Conservation (phyloP, 2,797 vertebrate species). For the Spondyliosoma cantharus region DNA sequence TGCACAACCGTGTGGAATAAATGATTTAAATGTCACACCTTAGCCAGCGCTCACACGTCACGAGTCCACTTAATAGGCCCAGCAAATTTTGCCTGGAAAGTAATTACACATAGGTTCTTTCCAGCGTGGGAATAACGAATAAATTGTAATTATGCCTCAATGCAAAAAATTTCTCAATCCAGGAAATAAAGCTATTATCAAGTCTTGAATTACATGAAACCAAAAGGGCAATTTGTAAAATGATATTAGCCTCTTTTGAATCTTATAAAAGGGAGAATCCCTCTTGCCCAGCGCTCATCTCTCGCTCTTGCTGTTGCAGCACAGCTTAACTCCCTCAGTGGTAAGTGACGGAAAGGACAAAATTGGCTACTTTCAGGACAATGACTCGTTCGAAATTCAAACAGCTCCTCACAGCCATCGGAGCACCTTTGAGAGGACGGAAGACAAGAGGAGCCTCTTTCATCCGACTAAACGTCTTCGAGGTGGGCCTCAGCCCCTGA, state of each 20-base stretch:
- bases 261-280: slow-evolving; percentile 72
- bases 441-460: slow-evolving; percentile 72
- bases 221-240: slow-evolving; percentile 79
- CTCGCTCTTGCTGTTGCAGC: slow-evolving; percentile 52
- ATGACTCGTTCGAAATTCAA: slow-evolving; percentile 82
- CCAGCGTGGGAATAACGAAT: slow-evolving; percentile 65
- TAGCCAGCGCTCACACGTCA: slow-evolving; percentile 50
- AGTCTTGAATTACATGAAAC: slow-evolving; percentile 74
- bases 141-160: slow-evolving; percentile 74
- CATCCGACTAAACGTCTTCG: slow-evolving; percentile 69
- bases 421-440: slow-evolving; percentile 66
- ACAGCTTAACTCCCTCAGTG: slow-evolving; percentile 72
- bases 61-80: slow-evolving; percentile 57
- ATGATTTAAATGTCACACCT: slow-evolving; percentile 70
- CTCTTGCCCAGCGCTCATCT: slow-evolving; percentile 74
- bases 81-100: slow-evolving; percentile 66
- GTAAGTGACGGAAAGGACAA: slow-evolving; percentile 80
- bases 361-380: slow-evolving; percentile 76
- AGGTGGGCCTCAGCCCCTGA: slow-evolving; percentile 63
- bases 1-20: slow-evolving; percentile 51
- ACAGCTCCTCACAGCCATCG: slow-evolving; percentile 68
- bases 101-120: slow-evolving; percentile 73
- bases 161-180: slow-evolving; percentile 68
- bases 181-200: slow-evolving; percentile 77
- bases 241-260: slow-evolving; percentile 78